Base-by-base conservation (phyloP, 2,888 invertebrate species). In the Zaprionus lineosus region DNA sequence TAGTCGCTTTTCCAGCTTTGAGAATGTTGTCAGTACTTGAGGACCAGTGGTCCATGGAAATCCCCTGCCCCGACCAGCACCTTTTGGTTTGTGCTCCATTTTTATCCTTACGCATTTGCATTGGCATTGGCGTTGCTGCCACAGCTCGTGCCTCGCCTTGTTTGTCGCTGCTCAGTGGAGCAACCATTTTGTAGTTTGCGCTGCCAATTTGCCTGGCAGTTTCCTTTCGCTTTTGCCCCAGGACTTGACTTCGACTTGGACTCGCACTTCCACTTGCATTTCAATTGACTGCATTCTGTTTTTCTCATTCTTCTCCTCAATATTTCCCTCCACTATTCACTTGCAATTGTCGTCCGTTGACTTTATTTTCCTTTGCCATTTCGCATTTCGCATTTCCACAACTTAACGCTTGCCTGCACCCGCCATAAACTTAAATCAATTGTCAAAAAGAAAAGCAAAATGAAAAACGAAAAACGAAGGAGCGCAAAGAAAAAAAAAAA, bases 101-200 rank as follows among this genome's bases (percentile, higher is more conserved):
- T 46, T 36, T 14, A 9, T 53, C 41, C 47, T 60, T 56, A 70
- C 59, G 68, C 70, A 69, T 68, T 56, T 39, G 14, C 51, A 46
- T 26, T 15, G 3, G 14, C 21, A 21, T 21, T 44, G 21, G 8
- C 6, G 16, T 18, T 51, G 16, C 29, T 29, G 19, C 18, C 33
- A 16, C 28, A 29, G 47, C 36, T 8, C 8, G 3, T 3, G 14
- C 16, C 11, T 12, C 21, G 37, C 46, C 61, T 53, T 70, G 59
- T 73, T 78, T 82, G 83, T 75, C 58, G 64, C 56, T 75, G 78
- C 52, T 70, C 52, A 71, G 61, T 78, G 71, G 36, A 66, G 78
- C 83, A 75, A 60, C 70, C 63, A 73, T 82, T 78, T 79, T 76
- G 79, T 55, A 79, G 79, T 79, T 83, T 75, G 83, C 62, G 57